Percentiles rank a stretch among this genome's conserved stretches.
These are phyloP conservation scores for Synodontis membranacea DNA, from an alignment of 2,113 vertebrate species.

Conservation along the genomic window DNA sequence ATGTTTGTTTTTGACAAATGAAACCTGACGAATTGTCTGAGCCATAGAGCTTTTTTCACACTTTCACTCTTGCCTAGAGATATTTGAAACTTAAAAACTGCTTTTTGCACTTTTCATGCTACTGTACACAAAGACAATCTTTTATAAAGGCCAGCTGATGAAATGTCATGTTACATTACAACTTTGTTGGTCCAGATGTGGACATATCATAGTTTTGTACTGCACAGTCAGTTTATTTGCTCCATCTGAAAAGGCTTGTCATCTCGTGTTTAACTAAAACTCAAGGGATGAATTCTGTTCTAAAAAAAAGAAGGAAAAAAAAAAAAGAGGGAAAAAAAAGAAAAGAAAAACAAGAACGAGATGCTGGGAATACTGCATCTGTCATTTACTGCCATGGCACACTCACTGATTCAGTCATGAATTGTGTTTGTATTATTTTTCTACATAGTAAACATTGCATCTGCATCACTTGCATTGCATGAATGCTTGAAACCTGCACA, in stretches of 20 bases:
- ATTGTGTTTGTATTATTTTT: constrained; percentile 4
- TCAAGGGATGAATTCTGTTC: constrained; percentile 9
- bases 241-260: constrained; percentile 18
- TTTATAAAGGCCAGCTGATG: constrained; percentile 29
- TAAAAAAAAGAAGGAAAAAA: too few relatives aligned
- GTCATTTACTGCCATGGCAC: constrained; percentile 14
- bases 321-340: too few relatives aligned
- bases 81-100: constrained; percentile 17
- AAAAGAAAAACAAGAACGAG: too few relatives aligned
- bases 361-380: constrained; percentile 19
- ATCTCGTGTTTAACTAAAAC: constrained; percentile 5
- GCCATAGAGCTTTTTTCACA: constrained; percentile 28
- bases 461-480: constrained; percentile 13
- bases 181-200: constrained; percentile 18
- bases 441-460: constrained; percentile 4
- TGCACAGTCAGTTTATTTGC: constrained; percentile 23
- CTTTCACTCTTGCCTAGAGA: constrained; percentile 28
- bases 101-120: constrained; percentile 43
- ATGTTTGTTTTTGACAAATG: constrained; percentile 19
- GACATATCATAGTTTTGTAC: constrained; percentile 40
- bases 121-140: constrained; percentile 40
- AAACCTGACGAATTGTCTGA: constrained; percentile 13
- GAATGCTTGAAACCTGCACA: constrained; percentile 22
- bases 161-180: constrained; percentile 10
- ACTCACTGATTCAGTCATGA: constrained; percentile 21